Evolutionary conservation across 2,888 invertebrate genomes (phyloP), one percentile per base, ranked within the genome.

Genomic region (Drosophila anomelani): DNA sequence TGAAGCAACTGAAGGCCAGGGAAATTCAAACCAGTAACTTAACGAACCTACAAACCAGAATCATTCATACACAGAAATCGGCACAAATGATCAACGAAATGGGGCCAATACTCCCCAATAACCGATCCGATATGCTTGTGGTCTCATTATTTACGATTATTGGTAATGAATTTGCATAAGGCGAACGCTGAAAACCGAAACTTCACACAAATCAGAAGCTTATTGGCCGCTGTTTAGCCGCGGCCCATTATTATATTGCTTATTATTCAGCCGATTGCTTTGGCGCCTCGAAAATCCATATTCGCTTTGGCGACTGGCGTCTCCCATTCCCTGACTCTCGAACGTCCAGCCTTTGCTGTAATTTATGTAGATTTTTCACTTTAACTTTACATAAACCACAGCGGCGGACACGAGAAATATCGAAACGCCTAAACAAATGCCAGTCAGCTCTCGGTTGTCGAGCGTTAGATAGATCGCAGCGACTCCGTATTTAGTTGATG

Each of bases 181-280:
- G 68, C 56, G 29, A 36, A 34, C 69, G 77, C 85, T 79, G 77
- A 80, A 80, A 77, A 62, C 85, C 81, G 75, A 74, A 85, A 69
- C 78, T 84, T 76, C 85, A 81, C 85, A 84, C 83, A 84, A 84
- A 84, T 84, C 87, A 87, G 87, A 85, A 84, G 83, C 83, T 87
- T 84, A 84, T 87, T 84, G 87, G 47, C 72, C 47, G 67, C 57
- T 78, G 75, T 87, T 84, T 81, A 85, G 81, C 78, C 66, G 56
- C 78, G 72, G 73, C 70, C 81, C 82, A 80, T 87, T 85, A 87
- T 86, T 75, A 75, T 75, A 77, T 83, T 68, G 77, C 77, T 73
- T 74, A 73, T 73, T 73, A 73, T 73, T 66, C 66, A 73, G 46
- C 47, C 83, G 71, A 76, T 79, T 78, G 74, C 78, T 76, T 73